Percentiles rank a stretch among this genome's conserved stretches.
These are phyloP conservation scores for Aphidoletes aphidimyza DNA, from an alignment of 2,888 invertebrate species.

Conservation along the genomic window DNA sequence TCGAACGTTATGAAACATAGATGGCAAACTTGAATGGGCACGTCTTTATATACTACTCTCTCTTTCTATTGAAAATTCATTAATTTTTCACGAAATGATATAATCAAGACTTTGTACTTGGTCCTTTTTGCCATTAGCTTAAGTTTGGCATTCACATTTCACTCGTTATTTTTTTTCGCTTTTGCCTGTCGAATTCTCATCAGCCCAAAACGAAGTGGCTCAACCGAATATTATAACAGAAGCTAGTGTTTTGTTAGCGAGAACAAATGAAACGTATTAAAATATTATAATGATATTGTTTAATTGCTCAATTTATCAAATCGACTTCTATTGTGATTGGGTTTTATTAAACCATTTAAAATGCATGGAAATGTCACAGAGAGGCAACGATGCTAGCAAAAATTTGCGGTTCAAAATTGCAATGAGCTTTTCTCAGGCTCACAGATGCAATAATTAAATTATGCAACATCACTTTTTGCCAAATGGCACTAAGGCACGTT, in stretches of 20 bases:
- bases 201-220: too few species aligned
- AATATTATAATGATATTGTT: too few species aligned
- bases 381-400: neutral
- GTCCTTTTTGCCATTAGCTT: neutral
- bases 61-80: slow-evolving; percentile 36
- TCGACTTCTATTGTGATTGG: slow-evolving; percentile 1
- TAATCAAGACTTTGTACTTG: neutral
- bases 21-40: neutral
- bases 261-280: too few species aligned
- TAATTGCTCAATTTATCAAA: slow-evolving; percentile 10
- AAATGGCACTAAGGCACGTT: neutral
- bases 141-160: too few species aligned
- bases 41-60: neutral
- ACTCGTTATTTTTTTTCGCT: too few species aligned
- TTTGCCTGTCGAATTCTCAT: too few species aligned
- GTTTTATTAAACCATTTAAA: slow-evolving; percentile 5
- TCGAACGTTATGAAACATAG: neutral
- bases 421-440: neutral
- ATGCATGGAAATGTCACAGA: neutral
- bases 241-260: too few species aligned
- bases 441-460: slow-evolving; percentile 4
- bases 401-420: neutral
- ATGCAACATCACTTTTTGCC: neutral
- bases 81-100: slow-evolving; percentile 17
- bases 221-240: too few species aligned